Conservation (phyloP, 1,140 invertebrate genomes). For the Rhyacophila brunnea region DNA sequence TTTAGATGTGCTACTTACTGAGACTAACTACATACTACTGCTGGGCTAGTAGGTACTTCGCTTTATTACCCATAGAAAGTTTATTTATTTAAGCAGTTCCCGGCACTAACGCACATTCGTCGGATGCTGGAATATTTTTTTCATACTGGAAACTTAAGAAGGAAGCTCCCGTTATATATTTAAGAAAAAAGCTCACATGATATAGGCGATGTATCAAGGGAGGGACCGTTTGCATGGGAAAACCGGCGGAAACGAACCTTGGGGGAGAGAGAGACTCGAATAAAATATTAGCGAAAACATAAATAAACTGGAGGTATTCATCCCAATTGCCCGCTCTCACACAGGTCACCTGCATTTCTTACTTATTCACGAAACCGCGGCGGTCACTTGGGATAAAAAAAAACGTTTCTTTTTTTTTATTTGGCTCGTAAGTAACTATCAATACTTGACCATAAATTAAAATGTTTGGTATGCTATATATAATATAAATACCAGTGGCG, state of each 20-base stretch:
- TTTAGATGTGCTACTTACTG: no score
- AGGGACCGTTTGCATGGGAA: conserved; percentile 27
- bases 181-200: conserved; percentile 15
- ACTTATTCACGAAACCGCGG: no score
- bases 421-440: no score
- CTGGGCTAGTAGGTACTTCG: no score
- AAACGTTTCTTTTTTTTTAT: no score
- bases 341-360: no score
- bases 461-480: no score
- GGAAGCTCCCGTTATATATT: conserved; percentile 25
- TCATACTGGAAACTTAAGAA: conserved; percentile 10
- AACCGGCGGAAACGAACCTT: conserved; percentile 28
- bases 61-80: no score
- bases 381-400: no score
- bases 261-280: conserved; percentile 20
- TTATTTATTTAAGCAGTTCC: conserved; percentile 22
- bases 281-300: conserved; percentile 30
- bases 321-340: conserved; percentile 10
- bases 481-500: no score
- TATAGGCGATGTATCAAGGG: conserved; percentile 19
- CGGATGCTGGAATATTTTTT: conserved; percentile 22
- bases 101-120: conserved; percentile 12
- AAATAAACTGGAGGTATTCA: conserved; percentile 29
- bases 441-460: no score
- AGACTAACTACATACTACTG: no score